Evolutionary conservation across 2,888 invertebrate species (phyloP), one percentile per base, ranked within the genome.

Genomic region (Melieria omissa): DNA sequence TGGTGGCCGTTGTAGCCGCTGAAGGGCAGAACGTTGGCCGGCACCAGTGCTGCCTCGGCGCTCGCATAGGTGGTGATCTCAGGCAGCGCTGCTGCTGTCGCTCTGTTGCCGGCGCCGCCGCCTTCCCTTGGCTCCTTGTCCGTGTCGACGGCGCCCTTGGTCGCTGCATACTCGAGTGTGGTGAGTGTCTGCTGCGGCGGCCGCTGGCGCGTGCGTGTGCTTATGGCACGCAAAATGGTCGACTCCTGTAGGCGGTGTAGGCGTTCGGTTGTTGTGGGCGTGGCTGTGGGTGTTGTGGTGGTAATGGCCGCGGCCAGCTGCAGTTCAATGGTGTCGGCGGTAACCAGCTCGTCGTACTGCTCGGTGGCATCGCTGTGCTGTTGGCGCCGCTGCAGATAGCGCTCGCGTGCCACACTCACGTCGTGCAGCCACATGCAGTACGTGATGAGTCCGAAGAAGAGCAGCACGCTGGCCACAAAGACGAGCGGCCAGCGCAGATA

Each of bases 1-100:
- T 91, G 91, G 83, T 91, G 91, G 55, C 90, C 90, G 29, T 67
- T 67, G 16, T 44, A 67, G 4, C 45, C 62, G 7, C 46, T 90
- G 77, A 91, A 90, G 10, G 82, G 81, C 60, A 86, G 73, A 9
- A 83, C 80, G 63, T 81, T 80, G 7, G 81, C 80, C 0, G 84
- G 83, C 9, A 80, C 61, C 72, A 83, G 71, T 7, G 78, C 77
- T 12, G 74, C 68, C 1, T 75, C 78, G 29, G 77, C 75, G 29
- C 75, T 71, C 8, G 70, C 72, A 55, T 72, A 52, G 9, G 76
- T 76, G 0, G 77, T 76, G 14, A 65, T 78, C 74, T 63, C 76
- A 4, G 16, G 29, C n/a, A 41, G 61, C 14, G 52, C 9, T 14
- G 52, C 57, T 0, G 70, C 16, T 42, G 41, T 44, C 2, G 16